Percentiles rank a stretch among this genome's conserved stretches.
Evolutionary conservation across 1,140 invertebrate species (phyloP).

Genomic region (Zaprionus lachaisei): DNA sequence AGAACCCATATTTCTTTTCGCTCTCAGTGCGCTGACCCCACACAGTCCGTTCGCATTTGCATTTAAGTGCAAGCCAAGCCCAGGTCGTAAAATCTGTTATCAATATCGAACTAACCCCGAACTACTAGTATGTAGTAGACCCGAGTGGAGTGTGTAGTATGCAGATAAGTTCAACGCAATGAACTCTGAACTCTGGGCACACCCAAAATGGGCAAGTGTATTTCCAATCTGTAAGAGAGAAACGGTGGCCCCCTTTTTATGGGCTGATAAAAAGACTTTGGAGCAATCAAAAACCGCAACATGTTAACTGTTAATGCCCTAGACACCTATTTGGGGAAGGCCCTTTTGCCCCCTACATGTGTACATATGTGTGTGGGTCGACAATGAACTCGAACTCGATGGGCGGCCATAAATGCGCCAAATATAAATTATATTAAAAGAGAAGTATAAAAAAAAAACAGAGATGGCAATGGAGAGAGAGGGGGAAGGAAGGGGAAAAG

Average conservation of each 20-base stretch:
- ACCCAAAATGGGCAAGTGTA: slow-evolving; percentile 28
- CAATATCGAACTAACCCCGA: slow-evolving; percentile 34
- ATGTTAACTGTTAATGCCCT: slow-evolving; percentile 81
- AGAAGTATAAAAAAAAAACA: slow-evolving; percentile 5
- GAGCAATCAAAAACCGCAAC: slow-evolving; percentile 79
- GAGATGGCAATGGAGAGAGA: background rate
- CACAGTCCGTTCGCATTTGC: slow-evolving; percentile 18
- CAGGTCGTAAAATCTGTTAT: slow-evolving; percentile 45
- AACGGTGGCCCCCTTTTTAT: slow-evolving; percentile 54
- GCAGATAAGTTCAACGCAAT: slow-evolving; percentile 34
- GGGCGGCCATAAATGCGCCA: slow-evolving; percentile 62
- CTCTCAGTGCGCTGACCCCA: slow-evolving; percentile 27
- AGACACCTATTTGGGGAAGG: slow-evolving; percentile 68
- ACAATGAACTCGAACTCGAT: slow-evolving; percentile 39
- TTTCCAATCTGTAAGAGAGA: slow-evolving; percentile 4
- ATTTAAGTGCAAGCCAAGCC: slow-evolving; percentile 33
- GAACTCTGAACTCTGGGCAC: slow-evolving; percentile 10
- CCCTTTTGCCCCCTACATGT: slow-evolving; percentile 11
- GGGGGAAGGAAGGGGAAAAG: slow-evolving; percentile 11
- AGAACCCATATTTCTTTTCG: background rate
- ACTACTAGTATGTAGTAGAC: background rate
- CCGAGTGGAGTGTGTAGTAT: background rate
- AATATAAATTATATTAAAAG: slow-evolving; percentile 79
- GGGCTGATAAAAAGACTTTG: slow-evolving; percentile 68
- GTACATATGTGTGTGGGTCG: background rate